Evolutionary conservation across 2,113 vertebrate species (phyloP).

Genomic region (Labeo rohita): DNA sequence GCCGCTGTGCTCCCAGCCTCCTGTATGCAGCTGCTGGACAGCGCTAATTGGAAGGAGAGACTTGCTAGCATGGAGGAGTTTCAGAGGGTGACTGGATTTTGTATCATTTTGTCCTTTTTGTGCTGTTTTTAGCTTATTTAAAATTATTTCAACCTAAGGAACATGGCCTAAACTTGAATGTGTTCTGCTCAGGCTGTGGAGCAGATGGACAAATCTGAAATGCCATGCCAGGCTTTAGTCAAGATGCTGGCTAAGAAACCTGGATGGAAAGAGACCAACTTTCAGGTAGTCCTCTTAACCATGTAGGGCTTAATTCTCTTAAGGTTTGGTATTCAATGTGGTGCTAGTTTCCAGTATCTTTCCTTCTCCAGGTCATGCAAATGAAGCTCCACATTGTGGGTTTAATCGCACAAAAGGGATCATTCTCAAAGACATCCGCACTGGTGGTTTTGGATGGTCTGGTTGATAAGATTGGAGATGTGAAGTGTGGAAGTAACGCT

Average conservation of each 20-base stretch:
- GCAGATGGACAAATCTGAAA: conserved; percentile 85
- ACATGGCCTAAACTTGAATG: not conserved
- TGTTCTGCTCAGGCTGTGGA: conserved; percentile 85
- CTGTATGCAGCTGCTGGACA: conserved; percentile 91
- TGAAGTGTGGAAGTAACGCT: conserved; percentile 94
- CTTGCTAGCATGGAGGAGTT: conserved; percentile 98
- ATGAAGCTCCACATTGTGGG: conserved; percentile 94
- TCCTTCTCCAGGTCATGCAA: conserved; percentile 88
- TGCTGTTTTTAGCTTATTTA: not conserved
- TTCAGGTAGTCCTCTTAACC: conserved; percentile 82
- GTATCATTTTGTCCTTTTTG: not conserved
- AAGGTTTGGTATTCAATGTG: not conserved
- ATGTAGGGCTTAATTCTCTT: not conserved
- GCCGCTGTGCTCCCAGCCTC: conserved; percentile 87
- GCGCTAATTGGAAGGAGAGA: conserved; percentile 96
- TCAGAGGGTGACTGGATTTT: conserved; percentile 80
- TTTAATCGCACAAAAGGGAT: conserved; percentile 88
- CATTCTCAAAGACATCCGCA: conserved; percentile 94
- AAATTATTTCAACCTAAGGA: not conserved
- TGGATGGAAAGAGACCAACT: conserved; percentile 99
- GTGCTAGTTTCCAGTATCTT: not conserved
- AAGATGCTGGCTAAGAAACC: conserved; percentile 98
- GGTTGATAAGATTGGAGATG: conserved; percentile 94
- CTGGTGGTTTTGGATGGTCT: conserved; percentile 89
- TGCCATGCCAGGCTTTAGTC: conserved; percentile 96